Evolutionary conservation across 2,888 invertebrate species (phyloP), one percentile per base, ranked within the genome.

Genomic region (Deroplatys truncata): DNA sequence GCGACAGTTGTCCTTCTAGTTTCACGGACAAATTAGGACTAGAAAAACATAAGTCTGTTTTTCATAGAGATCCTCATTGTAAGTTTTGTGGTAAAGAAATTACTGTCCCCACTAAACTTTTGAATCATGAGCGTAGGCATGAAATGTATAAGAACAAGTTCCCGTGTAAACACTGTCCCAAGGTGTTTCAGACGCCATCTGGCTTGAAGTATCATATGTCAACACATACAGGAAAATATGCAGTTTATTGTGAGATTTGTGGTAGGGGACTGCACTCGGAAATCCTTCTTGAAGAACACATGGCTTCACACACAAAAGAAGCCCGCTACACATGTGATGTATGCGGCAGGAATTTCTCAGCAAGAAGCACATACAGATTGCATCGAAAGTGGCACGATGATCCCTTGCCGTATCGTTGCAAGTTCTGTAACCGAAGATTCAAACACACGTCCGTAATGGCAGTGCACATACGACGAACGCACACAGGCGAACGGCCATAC

Each of bases 401-500:
- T 86, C 92, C 92, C n/a, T 84, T 91, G 82, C 92, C 92, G 1
- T 92, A 92, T 88, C 88, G 90, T 72, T 92, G 92, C 86, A 89
- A 91, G 35, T 89, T 90, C 28, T 92, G 92, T 88, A 90, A 90
- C 56, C 88, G 90, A 43, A 90, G 91, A 49, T 91, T 92, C 89
- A 90, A 91, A 28, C 92, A 92, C 84, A 91, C 91, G 1, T 92
- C 92, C 5, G 84, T 91, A 25, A 90, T 92, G 15, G 90, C 91
- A 20, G 90, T 91, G 13, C 94, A 94, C 91, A 93, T 93, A 89
- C 86, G 91, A 90, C 93, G 94, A 93, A 92, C 93, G 25, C 94
- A 94, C 91, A 93, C 93, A 0, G 94, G 94, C 0, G 93, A 93
- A 89, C 93, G 93, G 89, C 93, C 93, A 1, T 94, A 94, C 92